These are phyloP conservation scores for mouse (Mus musculus) DNA, from an alignment of 2,113 vertebrate species.

Conservation along the genomic window GRCm39 chrX:149412501-149413000, in stretches of 20 bases:
- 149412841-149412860: background rate
- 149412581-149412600: background rate
- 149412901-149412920: slow-evolving; percentile 36
- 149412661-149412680: background rate
- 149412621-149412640: background rate
- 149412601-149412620: background rate
- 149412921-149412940: slow-evolving; percentile 15
- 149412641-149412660: background rate
- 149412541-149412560: background rate
- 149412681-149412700: slow-evolving; percentile 5
- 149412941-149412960: background rate
- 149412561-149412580: background rate
- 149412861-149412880: slow-evolving; percentile 33
- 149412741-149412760: slow-evolving; percentile 31
- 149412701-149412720: background rate
- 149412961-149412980: background rate
- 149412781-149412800: background rate
- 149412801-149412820: slow-evolving; percentile 37
- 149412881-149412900: slow-evolving; percentile 33
- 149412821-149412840: background rate
- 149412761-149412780: slow-evolving; percentile 37
- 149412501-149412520: background rate
- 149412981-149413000: background rate
- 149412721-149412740: slow-evolving; percentile 7
- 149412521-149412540: slow-evolving; percentile 43